Evolutionary conservation across 1,140 invertebrate genomes (phyloP).

Genomic region (Tetragonula clypearis): DNA sequence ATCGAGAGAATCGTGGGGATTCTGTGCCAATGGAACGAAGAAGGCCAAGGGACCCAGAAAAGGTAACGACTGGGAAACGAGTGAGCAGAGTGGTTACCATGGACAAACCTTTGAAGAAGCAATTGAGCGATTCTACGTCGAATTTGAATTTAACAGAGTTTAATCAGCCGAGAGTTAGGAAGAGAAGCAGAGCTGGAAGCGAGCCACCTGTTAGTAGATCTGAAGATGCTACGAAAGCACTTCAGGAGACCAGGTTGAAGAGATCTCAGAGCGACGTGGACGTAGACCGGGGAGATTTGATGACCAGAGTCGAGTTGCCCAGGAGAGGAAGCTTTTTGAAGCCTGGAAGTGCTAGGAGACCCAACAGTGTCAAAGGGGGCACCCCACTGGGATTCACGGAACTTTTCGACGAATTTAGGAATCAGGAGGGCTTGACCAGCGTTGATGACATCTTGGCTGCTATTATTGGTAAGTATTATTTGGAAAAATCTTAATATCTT

Average conservation of each 20-base stretch:
- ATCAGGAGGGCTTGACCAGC: conserved; percentile 92
- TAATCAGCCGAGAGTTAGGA: conserved; percentile 59
- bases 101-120: conserved; percentile 64
- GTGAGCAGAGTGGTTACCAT: conserved; percentile 64
- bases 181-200: conserved; percentile 77
- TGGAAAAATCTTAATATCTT: not conserved
- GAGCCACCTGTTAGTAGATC: conserved; percentile 77
- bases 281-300: conserved; percentile 86
- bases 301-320: conserved; percentile 92
- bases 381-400: conserved; percentile 92
- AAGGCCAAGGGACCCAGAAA: conserved; percentile 52
- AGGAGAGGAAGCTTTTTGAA: conserved; percentile 91
- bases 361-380: conserved; percentile 80
- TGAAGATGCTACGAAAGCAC: conserved; percentile 73
- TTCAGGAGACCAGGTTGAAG: conserved; percentile 82
- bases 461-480: conserved; percentile 84
- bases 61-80: conserved; percentile 37
- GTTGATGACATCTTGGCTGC: conserved; percentile 93
- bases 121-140: conserved; percentile 20
- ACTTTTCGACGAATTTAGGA: conserved; percentile 91
- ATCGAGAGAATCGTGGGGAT: conserved; percentile 28
- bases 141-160: conserved; percentile 40
- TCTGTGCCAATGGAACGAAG: conserved; percentile 27
- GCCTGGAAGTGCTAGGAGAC: conserved; percentile 82
- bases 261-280: conserved; percentile 82